Evolutionary conservation across 1,140 invertebrate species (phyloP), one percentile per base, ranked within the genome.

Genomic region (Bathynomus jamesi): DNA sequence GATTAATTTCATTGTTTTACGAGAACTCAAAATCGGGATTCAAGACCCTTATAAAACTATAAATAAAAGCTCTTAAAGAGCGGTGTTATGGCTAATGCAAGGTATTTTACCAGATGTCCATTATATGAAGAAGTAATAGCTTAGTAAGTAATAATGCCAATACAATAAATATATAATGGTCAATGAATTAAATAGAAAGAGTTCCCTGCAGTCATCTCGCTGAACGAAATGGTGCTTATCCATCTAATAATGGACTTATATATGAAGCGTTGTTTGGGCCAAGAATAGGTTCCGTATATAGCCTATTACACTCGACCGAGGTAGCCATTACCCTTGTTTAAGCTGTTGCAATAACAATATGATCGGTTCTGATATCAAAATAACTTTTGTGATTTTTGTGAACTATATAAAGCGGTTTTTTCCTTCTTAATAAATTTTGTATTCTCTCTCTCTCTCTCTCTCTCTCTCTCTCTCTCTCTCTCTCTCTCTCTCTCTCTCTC

Each of bases 401-500:
- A n/a, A n/a, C n/a, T n/a, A n/a, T n/a, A n/a, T n/a, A n/a, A n/a
- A n/a, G n/a, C n/a, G n/a, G n/a, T n/a, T n/a, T n/a, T n/a, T n/a
- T n/a, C n/a, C n/a, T n/a, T n/a, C n/a, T n/a, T n/a, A n/a, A n/a
- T n/a, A n/a, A n/a, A n/a, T n/a, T 62, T 27, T 24, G 17, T 17
- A 64, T 5, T 32, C 65, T 32, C 65, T 66, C 65, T 66, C n/a
- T n/a, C n/a, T n/a, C n/a, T n/a, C 65, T 66, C 65, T 66, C 65
- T 66, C 65, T 66, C 65, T 66, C 65, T 66, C 65, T 66, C 65
- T 66, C 65, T 66, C 65, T 66, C 65, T 32, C 65, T 40, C 30
- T 32, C 29, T 31, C 28, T 32, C 28, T 66, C 65, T 21, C 65
- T 25, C 32, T 40, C 29, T 31, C 7, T 25, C 11, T 4, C 32